A percentile compares a stretch with the other conserved stretches of the same genome.
phyloP scores from a whole-genome alignment of 2,113 vertebrate species.

The Chloropsis cyanopogon region DNA sequence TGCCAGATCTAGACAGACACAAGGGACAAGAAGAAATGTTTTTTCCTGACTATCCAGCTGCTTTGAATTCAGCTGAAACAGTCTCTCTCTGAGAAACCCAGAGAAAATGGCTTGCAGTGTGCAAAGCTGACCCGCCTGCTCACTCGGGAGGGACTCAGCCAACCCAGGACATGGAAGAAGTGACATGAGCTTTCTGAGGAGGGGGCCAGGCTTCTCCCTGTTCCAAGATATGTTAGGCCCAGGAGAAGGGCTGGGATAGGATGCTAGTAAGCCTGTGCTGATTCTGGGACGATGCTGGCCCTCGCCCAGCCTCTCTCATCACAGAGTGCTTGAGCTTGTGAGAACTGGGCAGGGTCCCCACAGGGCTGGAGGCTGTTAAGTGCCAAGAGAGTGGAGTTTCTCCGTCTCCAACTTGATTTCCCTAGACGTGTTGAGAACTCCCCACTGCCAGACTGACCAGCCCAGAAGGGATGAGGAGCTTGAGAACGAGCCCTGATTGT shows the following conservation, averaged over 20 bases:
- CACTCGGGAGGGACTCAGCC: background rate
- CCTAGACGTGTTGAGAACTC: background rate
- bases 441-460: background rate
- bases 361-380: background rate
- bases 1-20: constrained; percentile 52
- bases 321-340: background rate
- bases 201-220: background rate
- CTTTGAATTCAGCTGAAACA: constrained; percentile 51
- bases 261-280: background rate
- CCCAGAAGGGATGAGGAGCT: background rate
- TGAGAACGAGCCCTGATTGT: background rate
- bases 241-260: background rate
- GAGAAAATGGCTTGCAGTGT: background rate
- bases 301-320: background rate
- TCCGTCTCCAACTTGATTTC: background rate
- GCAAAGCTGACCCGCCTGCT: background rate
- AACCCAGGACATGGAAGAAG: constrained; percentile 4
- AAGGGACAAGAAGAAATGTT: constrained; percentile 51
- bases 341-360: background rate
- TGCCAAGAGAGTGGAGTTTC: background rate
- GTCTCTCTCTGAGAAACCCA: background rate
- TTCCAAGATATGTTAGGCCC: background rate
- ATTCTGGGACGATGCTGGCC: background rate
- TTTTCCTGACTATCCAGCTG: constrained; percentile 53
- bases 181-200: background rate